A percentile compares a stretch with the other conserved stretches of the same genome.
Conservation (phyloP, 2,797 vertebrate genomes). For the Cercopithecus mitis region DNA sequence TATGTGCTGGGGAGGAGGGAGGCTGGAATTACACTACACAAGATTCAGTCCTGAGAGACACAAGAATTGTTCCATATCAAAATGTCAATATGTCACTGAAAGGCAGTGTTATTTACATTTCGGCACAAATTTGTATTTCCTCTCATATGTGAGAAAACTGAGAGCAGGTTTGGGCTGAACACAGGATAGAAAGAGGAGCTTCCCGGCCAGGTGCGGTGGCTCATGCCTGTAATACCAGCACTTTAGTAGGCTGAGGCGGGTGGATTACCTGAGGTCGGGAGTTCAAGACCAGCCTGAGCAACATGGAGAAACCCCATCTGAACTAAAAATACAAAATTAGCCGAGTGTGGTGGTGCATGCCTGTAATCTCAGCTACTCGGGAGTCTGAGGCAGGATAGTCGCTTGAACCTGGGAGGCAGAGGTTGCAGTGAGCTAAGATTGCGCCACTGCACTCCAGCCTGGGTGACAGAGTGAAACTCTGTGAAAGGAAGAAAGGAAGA, state of each 20-base stretch:
- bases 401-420: not conserved
- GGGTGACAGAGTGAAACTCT: not conserved
- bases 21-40: fast-evolving
- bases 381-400: not conserved
- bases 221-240: no score
- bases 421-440: not conserved
- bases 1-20: fast-evolving
- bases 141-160: not conserved
- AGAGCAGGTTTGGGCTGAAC: not conserved
- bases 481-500: not conserved
- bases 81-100: not conserved
- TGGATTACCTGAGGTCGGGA: no score
- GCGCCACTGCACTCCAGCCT: not conserved
- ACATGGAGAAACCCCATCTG: no score
- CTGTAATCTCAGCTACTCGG: not conserved
- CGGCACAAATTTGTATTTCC: not conserved
- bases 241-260: no score
- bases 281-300: no score
- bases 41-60: not conserved
- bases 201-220: not conserved
- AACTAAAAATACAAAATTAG: no score
- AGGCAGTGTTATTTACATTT: not conserved
- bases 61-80: not conserved
- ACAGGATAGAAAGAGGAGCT: not conserved
- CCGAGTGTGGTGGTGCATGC: not conserved